phyloP scores from a whole-genome alignment of 2,113 vertebrate species.

The Boulengeromyrus knoepffleri region DNA sequence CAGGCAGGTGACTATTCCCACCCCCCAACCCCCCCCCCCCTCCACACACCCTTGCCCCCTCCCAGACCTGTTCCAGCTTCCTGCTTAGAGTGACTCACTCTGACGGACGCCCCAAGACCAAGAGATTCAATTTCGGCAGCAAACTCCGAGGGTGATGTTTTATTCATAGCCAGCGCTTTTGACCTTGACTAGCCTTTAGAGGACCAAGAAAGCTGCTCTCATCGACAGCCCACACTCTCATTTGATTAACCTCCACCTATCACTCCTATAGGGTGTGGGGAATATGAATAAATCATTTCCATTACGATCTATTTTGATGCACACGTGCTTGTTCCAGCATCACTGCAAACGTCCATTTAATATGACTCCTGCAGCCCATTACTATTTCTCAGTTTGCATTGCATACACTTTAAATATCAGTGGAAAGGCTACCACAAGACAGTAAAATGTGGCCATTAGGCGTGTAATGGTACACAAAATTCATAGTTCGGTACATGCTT shows the following conservation, averaged over 20 bases:
- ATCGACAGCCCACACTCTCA: background rate
- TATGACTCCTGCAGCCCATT: background rate
- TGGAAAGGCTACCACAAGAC: background rate
- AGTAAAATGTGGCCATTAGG: background rate
- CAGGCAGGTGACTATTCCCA: background rate
- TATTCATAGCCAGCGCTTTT: slow-evolving; percentile 34
- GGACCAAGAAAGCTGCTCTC: background rate
- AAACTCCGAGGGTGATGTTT: slow-evolving; percentile 38
- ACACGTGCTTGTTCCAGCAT: background rate
- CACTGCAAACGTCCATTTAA: background rate
- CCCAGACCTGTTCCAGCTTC: background rate
- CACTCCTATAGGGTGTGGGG: background rate
- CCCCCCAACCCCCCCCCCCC: too few species aligned
- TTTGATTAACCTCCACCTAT: slow-evolving; percentile 17
- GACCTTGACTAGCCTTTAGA: slow-evolving; percentile 35
- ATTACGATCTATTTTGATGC: slow-evolving; percentile 3
- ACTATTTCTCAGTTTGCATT: background rate
- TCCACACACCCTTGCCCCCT: background rate
- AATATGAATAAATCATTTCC: slow-evolving; percentile 17
- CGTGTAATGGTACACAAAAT: background rate
- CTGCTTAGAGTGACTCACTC: slow-evolving; percentile 19
- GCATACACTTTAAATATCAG: background rate
- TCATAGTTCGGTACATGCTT: background rate
- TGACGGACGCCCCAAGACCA: slow-evolving; percentile 23
- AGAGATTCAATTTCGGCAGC: slow-evolving; percentile 36